These are phyloP conservation scores for Augochlorella aurata DNA, from an alignment of 2,888 invertebrate species.

Conservation along the genomic window DNA sequence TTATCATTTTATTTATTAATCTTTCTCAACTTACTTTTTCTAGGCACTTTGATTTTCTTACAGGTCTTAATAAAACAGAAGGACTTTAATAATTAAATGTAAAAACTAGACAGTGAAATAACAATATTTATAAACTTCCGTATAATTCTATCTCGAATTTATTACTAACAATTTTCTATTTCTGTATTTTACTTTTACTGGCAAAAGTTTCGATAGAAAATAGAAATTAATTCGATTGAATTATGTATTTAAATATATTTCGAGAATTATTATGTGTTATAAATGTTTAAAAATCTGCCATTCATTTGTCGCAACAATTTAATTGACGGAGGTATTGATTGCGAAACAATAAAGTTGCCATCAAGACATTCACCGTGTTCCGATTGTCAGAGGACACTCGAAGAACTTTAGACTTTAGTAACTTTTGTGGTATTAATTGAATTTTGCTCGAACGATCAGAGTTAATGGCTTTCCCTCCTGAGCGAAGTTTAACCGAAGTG, in stretches of 20 bases:
- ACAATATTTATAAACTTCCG: no score
- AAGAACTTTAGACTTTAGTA: not conserved
- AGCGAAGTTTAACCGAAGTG: slow-evolving; percentile 5
- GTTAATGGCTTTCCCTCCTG: not conserved
- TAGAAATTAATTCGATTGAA: not conserved
- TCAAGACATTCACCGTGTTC: not conserved
- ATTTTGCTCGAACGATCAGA: not conserved
- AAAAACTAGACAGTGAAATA: no score
- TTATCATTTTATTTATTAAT: no score
- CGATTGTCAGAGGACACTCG: not conserved
- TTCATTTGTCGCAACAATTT: not conserved
- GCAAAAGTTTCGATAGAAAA: not conserved
- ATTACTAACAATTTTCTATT: not conserved
- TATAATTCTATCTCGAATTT: no score
- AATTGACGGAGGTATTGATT: not conserved
- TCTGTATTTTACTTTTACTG: not conserved
- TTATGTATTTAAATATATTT: not conserved
- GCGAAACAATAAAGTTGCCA: not conserved
- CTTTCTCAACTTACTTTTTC: no score
- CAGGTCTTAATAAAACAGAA: no score
- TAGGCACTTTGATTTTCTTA: no score
- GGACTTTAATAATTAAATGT: no score
- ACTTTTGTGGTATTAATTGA: slow-evolving; percentile 10
- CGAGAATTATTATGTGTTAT: not conserved
- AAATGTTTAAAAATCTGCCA: not conserved